Percentiles rank a stretch among this genome's conserved stretches.
phyloP scores from a whole-genome alignment of 2,888 invertebrate genomes.

The Pemphredon lugubris region DNA sequence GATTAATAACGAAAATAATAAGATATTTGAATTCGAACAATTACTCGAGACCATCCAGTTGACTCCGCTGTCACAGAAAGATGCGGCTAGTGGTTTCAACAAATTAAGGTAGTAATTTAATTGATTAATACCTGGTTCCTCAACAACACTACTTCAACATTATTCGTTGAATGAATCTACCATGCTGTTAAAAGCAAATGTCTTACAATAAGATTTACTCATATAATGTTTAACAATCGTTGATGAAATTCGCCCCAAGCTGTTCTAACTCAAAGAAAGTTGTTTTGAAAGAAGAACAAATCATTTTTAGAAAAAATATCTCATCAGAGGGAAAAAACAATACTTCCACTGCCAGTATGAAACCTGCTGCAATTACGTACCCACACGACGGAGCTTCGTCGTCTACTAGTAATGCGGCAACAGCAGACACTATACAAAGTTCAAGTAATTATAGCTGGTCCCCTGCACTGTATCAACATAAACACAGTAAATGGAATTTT shows the following conservation, averaged over 20 bases:
- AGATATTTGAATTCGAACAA: slow-evolving; percentile 71
- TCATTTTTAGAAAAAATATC: slow-evolving; percentile 63
- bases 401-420: slow-evolving; percentile 49
- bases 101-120: slow-evolving; percentile 65
- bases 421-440: slow-evolving; percentile 65
- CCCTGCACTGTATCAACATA: slow-evolving; percentile 75
- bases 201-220: too few species aligned
- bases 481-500: slow-evolving; percentile 67
- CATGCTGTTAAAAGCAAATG: too few species aligned
- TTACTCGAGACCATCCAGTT: slow-evolving; percentile 70
- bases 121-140: neutral
- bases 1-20: slow-evolving; percentile 63
- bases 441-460: slow-evolving; percentile 76
- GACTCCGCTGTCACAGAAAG: slow-evolving; percentile 64
- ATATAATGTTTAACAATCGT: too few species aligned
- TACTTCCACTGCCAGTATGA: slow-evolving; percentile 53
- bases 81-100: slow-evolving; percentile 58
- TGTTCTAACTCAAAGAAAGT: too few species aligned
- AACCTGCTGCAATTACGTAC: slow-evolving; percentile 58
- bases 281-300: neutral
- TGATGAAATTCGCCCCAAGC: too few species aligned
- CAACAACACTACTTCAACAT: too few species aligned
- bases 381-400: slow-evolving; percentile 62
- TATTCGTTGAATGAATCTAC: too few species aligned
- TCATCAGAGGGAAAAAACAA: slow-evolving; percentile 55